phyloP scores from a whole-genome alignment of 2,113 vertebrate genomes.

The Prunella fulvescens region DNA sequence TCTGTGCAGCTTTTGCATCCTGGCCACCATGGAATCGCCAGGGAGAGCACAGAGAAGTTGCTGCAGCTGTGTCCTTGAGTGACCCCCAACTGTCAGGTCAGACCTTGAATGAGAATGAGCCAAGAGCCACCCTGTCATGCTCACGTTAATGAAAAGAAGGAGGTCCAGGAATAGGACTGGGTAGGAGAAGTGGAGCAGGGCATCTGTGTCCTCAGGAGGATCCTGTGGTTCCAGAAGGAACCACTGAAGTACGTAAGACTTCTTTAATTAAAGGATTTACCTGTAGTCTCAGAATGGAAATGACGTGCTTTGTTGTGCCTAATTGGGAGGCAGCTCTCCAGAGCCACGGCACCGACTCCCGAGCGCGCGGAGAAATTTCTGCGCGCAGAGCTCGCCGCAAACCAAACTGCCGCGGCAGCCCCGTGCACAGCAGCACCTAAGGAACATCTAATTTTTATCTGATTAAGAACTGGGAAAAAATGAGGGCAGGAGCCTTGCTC shows the following conservation, averaged over 20 bases:
- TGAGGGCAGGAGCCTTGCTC: background rate
- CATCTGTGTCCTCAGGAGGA: conserved; percentile 37
- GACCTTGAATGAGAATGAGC: background rate
- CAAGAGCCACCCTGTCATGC: background rate
- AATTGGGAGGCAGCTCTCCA: background rate
- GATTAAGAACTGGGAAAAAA: background rate
- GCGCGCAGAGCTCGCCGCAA: background rate
- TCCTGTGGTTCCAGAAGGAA: conserved; percentile 22
- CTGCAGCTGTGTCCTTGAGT: conserved; percentile 5
- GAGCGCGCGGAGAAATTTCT: background rate
- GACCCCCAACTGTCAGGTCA: background rate
- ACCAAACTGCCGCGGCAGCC: background rate
- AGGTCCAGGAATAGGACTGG: background rate
- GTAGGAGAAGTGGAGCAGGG: conserved; percentile 30
- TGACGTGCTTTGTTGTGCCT: background rate
- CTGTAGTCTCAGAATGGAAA: background rate
- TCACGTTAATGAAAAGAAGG: conserved; percentile 1
- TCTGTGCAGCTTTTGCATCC: background rate
- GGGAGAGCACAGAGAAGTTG: background rate
- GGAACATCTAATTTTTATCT: background rate
- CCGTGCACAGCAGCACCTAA: background rate
- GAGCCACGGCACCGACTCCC: background rate
- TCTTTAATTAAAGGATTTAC: conserved; percentile 55
- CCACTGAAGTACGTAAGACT: conserved; percentile 14
- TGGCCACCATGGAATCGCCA: background rate